Base-by-base conservation (phyloP, 2,113 vertebrate species). In the Nannobrachium achirus region DNA sequence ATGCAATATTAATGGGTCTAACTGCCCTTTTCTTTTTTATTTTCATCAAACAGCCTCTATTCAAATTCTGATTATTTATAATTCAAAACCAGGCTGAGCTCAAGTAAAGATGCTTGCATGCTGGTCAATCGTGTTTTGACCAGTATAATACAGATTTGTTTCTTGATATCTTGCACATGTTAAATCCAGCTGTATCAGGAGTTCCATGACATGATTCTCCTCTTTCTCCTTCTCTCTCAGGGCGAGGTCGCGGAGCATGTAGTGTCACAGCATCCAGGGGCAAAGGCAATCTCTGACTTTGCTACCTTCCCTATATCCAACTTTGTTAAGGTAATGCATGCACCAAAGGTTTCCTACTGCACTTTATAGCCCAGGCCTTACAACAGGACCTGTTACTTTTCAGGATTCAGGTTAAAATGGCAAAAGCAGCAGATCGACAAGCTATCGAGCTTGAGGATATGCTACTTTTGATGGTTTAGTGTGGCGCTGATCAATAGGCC, bases 191-290 rank as follows among this genome's bases (percentile, higher is more conserved):
- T n/a, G n/a, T n/a, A n/a, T n/a, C n/a, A n/a, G n/a, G n/a, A n/a
- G n/a, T n/a, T n/a, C n/a, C n/a, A n/a, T n/a, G n/a, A n/a, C 13
- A 8, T 41, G 4, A 3, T 38, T 20, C 11, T 39, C 10, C 53
- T 0, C 9, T 14, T 7, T 20, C 5, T 8, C n/a, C 11, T 11
- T 20, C 7, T 50, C n/a, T 80, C 71, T 57, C 84, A 97, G 95
- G 95, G 93, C 51, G 96, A 97, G 41, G 94, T 97, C 1, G 88
- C 94, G 5, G 93, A 95, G 63, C 94, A 97, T 41, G 91, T 94
- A 0, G 92, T 97, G 0, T 91, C 87, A 7, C 88, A 94, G 83
- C 92, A 93, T 38, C 90, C 92, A 0, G 96, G 96, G 1, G 95
- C 95, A 16, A 93, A 82, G 0, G 92, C 94, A n/a, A 75, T 89